These are phyloP conservation scores for Brachypodius melanocephalos DNA, from an alignment of 2,113 vertebrate genomes.

Conservation along the genomic window DNA sequence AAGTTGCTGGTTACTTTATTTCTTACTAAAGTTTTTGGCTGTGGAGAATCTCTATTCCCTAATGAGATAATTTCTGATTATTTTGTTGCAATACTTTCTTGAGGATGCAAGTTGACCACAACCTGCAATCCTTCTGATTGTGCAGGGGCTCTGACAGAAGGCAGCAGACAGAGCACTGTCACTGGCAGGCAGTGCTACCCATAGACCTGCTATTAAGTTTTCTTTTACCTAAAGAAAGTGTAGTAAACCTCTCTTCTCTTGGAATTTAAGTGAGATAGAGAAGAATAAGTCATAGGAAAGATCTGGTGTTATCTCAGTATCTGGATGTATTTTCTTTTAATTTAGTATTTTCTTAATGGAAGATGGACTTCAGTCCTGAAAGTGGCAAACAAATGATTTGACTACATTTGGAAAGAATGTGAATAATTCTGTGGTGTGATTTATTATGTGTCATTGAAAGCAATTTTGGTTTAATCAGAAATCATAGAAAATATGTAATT, in stretches of 20 bases:
- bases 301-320: neutral
- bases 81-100: neutral
- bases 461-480: constrained; percentile 13
- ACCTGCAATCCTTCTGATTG: neutral
- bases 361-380: neutral
- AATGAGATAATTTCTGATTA: neutral
- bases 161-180: neutral
- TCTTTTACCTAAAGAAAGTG: neutral
- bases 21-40: neutral
- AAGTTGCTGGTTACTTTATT: neutral
- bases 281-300: neutral
- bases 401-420: neutral
- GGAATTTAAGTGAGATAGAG: neutral
- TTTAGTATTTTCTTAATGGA: neutral
- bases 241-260: neutral
- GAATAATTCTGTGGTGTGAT: neutral
- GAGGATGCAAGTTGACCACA: neutral
- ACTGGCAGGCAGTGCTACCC: neutral
- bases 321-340: neutral
- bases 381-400: neutral
- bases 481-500: constrained; percentile 2
- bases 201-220: neutral
- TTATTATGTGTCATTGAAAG: neutral
- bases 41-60: neutral
- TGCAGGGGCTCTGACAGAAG: neutral